Evolutionary conservation across 1,140 invertebrate species (phyloP).

Genomic region (Arctopsyche grandis): DNA sequence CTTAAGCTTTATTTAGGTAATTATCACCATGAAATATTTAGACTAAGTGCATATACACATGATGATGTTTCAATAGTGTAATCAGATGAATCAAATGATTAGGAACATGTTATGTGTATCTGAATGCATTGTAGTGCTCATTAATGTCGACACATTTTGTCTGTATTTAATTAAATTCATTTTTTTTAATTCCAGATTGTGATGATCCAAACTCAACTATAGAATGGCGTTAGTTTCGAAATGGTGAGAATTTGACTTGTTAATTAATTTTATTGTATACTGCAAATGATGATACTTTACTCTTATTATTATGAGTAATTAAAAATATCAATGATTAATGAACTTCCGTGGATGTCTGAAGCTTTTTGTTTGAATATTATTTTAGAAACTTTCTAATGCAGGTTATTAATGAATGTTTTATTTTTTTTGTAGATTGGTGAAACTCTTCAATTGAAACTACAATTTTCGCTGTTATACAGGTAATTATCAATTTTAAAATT

Average conservation of each 20-base stretch:
- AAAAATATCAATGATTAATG: conserved; percentile 39
- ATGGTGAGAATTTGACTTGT: background rate
- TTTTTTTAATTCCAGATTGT: background rate
- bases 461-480: conserved; percentile 1
- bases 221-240: background rate
- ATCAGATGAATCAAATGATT: conserved; percentile 30
- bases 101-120: background rate
- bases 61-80: conserved; percentile 40
- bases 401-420: conserved; percentile 7
- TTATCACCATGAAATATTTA: too few relatives aligned
- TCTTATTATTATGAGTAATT: background rate
- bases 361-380: background rate
- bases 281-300: conserved; percentile 12
- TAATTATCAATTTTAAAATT: background rate
- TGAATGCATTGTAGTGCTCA: background rate
- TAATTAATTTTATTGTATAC: conserved; percentile 4
- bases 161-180: background rate
- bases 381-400: background rate
- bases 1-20: too few relatives aligned
- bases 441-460: background rate
- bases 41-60: too few relatives aligned
- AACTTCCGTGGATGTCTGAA: conserved; percentile 51
- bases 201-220: background rate
- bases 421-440: conserved; percentile 25
- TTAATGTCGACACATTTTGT: too few relatives aligned